Base-by-base conservation (phyloP, 2,888 invertebrate species). In the Mystacides longicornis region DNA sequence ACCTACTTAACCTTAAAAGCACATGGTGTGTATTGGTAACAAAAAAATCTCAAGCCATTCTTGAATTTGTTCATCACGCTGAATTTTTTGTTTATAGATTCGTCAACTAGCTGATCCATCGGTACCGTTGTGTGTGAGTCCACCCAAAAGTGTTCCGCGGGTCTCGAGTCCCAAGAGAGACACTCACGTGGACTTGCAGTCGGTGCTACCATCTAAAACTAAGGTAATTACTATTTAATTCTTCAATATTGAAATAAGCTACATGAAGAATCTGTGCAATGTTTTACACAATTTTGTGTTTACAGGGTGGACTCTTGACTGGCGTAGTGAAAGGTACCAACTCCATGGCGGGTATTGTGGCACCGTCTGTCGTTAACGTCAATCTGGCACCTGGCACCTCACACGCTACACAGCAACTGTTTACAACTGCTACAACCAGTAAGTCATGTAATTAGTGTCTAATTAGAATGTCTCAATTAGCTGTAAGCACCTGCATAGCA, bases 41-140 rank as follows among this genome's bases (percentile, higher is more conserved):
- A 27, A 27, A 27, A 5, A 27, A 27, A 27, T 27, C 11, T 27
- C 5, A 7, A 27, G 27, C 5, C n/a, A 27, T 27, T 27, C 11
- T 27, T 27, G 7, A 27, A 27, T 27, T 27, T 11, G 11, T 27
- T n/a, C n/a, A n/a, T n/a, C n/a, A n/a, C n/a, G n/a, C 14, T 31
- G 31, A 9, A 31, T 31, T 19, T 20, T 49, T 42, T 47, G 19
- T 42, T 54, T 54, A 27, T 23, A 57, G 59, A 79, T 81, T 22
- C 79, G 76, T 19, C 82, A 85, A 64, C 71, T 90, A 60, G 82
- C 85, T 43, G 86, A 87, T 73, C 85, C 86, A 9, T 83, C 84
- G 64, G 71, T 78, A 61, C 78, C 79, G 22, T 71, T 80, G 50
- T 78, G 80, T 62, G 74, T 74, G 47, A 80, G 78, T 64, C 76